Evolutionary conservation across 2,113 vertebrate genomes (phyloP), one percentile per base, ranked within the genome.

Genomic region (Capricornis sumatraensis): DNA sequence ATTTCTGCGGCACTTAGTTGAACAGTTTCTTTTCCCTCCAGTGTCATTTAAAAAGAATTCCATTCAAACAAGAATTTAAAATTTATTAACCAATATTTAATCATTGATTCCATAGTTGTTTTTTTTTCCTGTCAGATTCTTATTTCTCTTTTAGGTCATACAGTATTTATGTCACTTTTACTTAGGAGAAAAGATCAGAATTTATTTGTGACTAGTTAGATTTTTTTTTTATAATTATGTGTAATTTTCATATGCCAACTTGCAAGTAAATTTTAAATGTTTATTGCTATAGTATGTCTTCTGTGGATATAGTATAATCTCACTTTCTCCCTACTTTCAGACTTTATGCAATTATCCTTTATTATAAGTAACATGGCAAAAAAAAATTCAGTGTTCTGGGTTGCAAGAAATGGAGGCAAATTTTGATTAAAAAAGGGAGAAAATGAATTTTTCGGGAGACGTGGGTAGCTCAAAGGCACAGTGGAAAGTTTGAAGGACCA

Each of bases 1-100:
- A 58, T 96, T 90, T 57, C 67, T 90, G 7, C 74, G 53, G 33
- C 33, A 79, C 84, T 96, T 85, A 62, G 60, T 53, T 28, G 71
- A 43, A 28, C 27, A 28, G n/a, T 15, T 62, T 87, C 40, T 95
- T 96, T 96, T 83, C 25, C 79, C 36, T 93, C 10, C 76, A 84
- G 36, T 57, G 45, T 88, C 78, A 88, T 88, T 87, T 83, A 92
- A 83, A 93, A 76, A 83, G 52, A 88, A 83, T 87, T 81, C 92
- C 6, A 5, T 78, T 95, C 84, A 92, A 40, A 88, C 11, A 92
- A 53, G 30, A 74, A 55, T 83, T 83, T 87, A 57, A 47, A 60
- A 87, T 94, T 74, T 94, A 55, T 47, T 45, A 55, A 76, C 40
- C 64, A 84, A 28, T 76, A 57, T 52, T 91, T 96, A 74, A 62